Base-by-base conservation (phyloP, 2,113 vertebrate genomes). In the Bucco capensis region DNA sequence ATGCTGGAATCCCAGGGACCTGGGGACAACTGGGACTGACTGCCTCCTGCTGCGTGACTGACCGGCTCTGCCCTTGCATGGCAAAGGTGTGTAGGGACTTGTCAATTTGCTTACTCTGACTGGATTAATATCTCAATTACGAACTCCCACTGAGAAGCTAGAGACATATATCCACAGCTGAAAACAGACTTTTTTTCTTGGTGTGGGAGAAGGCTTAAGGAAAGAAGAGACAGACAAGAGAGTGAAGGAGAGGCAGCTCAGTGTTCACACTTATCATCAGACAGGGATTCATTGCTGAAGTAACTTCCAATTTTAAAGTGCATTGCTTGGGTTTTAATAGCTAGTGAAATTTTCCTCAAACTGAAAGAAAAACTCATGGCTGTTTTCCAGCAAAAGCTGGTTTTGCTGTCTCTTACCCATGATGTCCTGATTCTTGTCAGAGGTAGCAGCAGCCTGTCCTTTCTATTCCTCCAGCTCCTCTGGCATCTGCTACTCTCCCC, bases 401-500 rank as follows among this genome's bases (percentile, higher is more conserved):
- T 78, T 90, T 73, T 58, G 19, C 50, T 33, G 42, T 51, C 18
- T 38, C 35, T 89, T 82, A 85, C 60, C 30, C 56, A 27, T 38
- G 42, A 47, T 76, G 30, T 91, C 50, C 70, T 38, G 42, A 42
- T 57, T 84, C 69, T 69, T 17, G 42, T 72, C 54, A 66, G 83
- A 88, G 58, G 70, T 28, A 89, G 60, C 58, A 85, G 71, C 60
- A 91, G 89, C 51, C 51, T 54, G 77, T 65, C 27, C 54, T 82
- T 90, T 75, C 86, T 72, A 33, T 86, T 93, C 54, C 60, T 47
- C 62, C 60, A 51, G 30, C 30, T 85, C n/a, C 67, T 93, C 64
- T 76, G 77, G 77, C 84, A 88, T 94, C 86, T 95, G 86, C 35
- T 89, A 37, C 47, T 82, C 47, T 83, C 60, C 51, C 31, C 42